These are phyloP conservation scores for Eumaeus atala DNA, from an alignment of 1,140 invertebrate genomes.

Conservation along the genomic window DNA sequence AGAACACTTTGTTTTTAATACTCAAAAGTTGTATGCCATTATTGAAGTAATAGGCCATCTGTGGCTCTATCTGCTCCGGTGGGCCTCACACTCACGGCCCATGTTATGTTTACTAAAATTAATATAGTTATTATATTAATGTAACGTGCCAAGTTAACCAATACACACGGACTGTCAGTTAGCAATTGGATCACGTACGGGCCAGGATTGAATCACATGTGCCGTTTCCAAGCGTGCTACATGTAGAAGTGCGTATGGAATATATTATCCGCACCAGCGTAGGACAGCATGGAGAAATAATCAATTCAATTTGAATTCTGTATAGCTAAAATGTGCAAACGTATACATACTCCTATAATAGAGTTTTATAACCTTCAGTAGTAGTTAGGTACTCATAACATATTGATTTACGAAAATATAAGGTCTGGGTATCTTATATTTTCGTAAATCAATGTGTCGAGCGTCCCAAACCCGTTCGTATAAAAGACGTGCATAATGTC, in stretches of 20 bases:
- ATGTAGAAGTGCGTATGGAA: not conserved
- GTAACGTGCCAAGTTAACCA: not conserved
- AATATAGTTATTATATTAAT: not conserved
- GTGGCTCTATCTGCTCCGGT: not conserved
- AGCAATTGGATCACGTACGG: conserved; percentile 1
- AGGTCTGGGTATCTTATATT: not conserved
- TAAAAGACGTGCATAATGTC: too few relatives aligned
- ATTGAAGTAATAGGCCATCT: not conserved
- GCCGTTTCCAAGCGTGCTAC: conserved; percentile 8
- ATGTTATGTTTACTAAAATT: not conserved
- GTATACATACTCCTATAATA: too few relatives aligned
- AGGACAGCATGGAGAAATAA: not conserved
- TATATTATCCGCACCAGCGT: not conserved
- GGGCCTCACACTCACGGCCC: not conserved
- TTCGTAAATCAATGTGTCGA: too few relatives aligned
- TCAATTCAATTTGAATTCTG: not conserved
- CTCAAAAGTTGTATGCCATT: not conserved
- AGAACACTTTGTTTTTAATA: not conserved
- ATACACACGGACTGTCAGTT: not conserved
- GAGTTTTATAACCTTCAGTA: not conserved
- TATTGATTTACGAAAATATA: not conserved
- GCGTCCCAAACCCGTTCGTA: too few relatives aligned
- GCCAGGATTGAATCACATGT: conserved; percentile 4
- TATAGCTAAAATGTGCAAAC: not conserved
- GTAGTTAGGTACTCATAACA: not conserved